phyloP scores from a whole-genome alignment of 2,797 vertebrate species.

The Melanotaenia parkinsoni region DNA sequence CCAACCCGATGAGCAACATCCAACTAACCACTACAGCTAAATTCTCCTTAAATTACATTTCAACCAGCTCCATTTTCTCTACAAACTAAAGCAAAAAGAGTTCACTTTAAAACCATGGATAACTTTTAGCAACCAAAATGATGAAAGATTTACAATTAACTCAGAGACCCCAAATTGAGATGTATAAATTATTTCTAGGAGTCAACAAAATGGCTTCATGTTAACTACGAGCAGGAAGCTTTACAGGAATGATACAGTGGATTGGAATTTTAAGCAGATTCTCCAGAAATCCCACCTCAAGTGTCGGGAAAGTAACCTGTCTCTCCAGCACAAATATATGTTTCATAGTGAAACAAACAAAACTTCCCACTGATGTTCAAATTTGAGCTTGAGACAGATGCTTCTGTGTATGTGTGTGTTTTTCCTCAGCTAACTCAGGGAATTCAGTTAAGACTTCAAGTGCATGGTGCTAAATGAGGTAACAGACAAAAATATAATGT shows the following conservation, averaged over 20 bases:
- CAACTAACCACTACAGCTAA: slow-evolving; percentile 45
- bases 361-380: slow-evolving; percentile 3
- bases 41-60: slow-evolving; percentile 38
- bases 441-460: slow-evolving; percentile 4
- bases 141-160: background rate
- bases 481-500: too few relatives aligned
- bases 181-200: background rate
- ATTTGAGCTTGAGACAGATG: background rate
- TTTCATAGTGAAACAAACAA: slow-evolving; percentile 10
- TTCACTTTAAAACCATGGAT: slow-evolving; percentile 3
- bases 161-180: background rate
- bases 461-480: slow-evolving; percentile 6
- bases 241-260: background rate
- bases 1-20: slow-evolving; percentile 56
- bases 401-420: background rate
- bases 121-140: background rate
- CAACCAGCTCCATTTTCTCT: slow-evolving; percentile 16
- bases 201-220: background rate
- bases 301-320: slow-evolving; percentile 1
- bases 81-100: background rate
- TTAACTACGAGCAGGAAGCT: background rate
- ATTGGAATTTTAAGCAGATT: background rate
- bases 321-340: background rate
- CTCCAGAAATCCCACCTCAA: background rate
- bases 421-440: background rate